These are phyloP conservation scores for Conops quadrifasciatus DNA, from an alignment of 2,888 invertebrate species.

Conservation along the genomic window DNA sequence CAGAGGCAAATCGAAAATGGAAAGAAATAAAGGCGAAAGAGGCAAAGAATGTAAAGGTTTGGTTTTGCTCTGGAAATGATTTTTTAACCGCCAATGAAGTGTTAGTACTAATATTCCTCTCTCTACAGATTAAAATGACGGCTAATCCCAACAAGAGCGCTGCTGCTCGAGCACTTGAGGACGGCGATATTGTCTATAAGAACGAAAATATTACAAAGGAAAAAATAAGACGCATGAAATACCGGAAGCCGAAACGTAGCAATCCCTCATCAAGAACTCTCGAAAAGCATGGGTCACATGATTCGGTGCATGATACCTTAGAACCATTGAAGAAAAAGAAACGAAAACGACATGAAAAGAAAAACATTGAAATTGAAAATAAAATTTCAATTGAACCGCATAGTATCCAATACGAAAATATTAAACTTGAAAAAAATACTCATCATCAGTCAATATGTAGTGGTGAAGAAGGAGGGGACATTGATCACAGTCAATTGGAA, in stretches of 20 bases:
- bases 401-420: conserved; percentile 5
- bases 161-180: conserved; percentile 49
- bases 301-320: not conserved
- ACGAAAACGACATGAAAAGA: not conserved
- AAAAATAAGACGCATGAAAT: conserved; percentile 40
- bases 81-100: too few relatives aligned
- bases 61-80: not conserved
- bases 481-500: conserved; percentile 42
- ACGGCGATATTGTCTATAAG: conserved; percentile 55
- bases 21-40: conserved; percentile 49
- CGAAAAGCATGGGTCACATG: not conserved
- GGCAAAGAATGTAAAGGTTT: conserved; percentile 52
- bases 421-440: conserved; percentile 43
- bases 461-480: conserved; percentile 17
- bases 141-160: not conserved
- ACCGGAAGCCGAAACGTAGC: not conserved
- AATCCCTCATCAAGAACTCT: not conserved
- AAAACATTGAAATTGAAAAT: conserved; percentile 14
- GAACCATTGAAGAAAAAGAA: conserved; percentile 23
- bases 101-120: too few relatives aligned
- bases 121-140: not conserved
- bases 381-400: conserved; percentile 37
- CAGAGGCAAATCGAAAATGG: conserved; percentile 49
- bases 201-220: conserved; percentile 54
- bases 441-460: not conserved